These are phyloP conservation scores for Chelonia mydas DNA, from an alignment of 2,797 vertebrate genomes.

Conservation along the genomic window DNA sequence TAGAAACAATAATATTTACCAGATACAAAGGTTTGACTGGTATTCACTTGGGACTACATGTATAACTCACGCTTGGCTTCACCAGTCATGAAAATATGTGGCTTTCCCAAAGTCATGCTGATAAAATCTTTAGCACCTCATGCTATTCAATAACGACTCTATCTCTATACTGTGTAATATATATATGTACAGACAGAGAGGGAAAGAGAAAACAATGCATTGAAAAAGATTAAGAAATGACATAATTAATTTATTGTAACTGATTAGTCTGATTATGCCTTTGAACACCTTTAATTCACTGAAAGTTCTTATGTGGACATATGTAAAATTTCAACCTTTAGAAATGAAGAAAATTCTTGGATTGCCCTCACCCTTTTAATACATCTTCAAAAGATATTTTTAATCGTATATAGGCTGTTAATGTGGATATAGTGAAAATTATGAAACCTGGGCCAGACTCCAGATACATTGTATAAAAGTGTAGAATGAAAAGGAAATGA, in stretches of 20 bases:
- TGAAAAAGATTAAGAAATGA: slow-evolving; percentile 28
- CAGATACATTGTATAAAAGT: slow-evolving; percentile 73
- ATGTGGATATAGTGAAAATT: slow-evolving; percentile 66
- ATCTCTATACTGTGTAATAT: neutral
- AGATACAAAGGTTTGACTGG: neutral
- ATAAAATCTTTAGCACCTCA: slow-evolving; percentile 26
- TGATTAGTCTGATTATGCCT: slow-evolving; percentile 53
- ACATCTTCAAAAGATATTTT: slow-evolving; percentile 63
- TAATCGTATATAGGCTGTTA: slow-evolving; percentile 61
- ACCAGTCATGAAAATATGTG: neutral
- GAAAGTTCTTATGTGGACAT: slow-evolving; percentile 29
- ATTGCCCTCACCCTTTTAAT: slow-evolving; percentile 54
- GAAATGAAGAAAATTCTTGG: slow-evolving; percentile 64
- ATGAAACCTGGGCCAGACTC: slow-evolving; percentile 66
- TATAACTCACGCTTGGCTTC: neutral
- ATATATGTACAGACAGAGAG: neutral
- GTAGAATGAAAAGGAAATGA: slow-evolving; percentile 75
- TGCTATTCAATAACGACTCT: neutral
- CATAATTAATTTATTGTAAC: slow-evolving; percentile 3
- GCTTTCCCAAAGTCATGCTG: neutral
- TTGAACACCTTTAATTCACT: slow-evolving; percentile 66
- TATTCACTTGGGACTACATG: neutral
- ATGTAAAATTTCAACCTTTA: slow-evolving; percentile 65
- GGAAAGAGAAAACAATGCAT: neutral
- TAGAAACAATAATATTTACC: neutral